Evolutionary conservation across 1,140 invertebrate genomes (phyloP).

Genomic region (Lucilia sericata): DNA sequence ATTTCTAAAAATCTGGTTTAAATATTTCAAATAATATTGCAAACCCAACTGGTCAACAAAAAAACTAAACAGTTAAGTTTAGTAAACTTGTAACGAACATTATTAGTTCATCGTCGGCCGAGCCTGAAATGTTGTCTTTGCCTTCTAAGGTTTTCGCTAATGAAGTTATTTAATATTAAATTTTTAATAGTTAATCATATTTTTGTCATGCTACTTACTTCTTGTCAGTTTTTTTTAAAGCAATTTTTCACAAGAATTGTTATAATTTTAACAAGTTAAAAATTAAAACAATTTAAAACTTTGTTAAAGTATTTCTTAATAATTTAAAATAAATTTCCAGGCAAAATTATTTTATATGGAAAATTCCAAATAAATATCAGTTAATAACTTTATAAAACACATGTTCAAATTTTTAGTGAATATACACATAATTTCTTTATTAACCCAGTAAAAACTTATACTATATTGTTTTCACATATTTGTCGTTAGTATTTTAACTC

Average conservation of each 20-base stretch:
- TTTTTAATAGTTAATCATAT: not conserved
- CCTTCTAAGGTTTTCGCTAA: slow-evolving; percentile 13
- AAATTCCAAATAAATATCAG: too few relatives aligned
- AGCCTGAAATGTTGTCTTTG: not conserved
- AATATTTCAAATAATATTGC: not conserved
- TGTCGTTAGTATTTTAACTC: too few relatives aligned
- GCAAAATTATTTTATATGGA: too few relatives aligned
- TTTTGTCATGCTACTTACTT: not conserved
- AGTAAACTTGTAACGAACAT: not conserved
- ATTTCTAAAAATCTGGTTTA: not conserved
- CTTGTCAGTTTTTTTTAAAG: not conserved
- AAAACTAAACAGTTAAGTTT: not conserved
- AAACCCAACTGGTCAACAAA: not conserved
- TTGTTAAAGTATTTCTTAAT: not conserved
- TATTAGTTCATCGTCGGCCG: not conserved
- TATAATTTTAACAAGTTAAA: slow-evolving; percentile 7
- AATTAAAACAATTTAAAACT: too few relatives aligned
- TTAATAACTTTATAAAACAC: too few relatives aligned
- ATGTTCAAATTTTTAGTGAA: too few relatives aligned
- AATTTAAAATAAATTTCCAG: not conserved
- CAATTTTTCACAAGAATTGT: slow-evolving; percentile 15
- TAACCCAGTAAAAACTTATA: too few relatives aligned
- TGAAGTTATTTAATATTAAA: slow-evolving; percentile 22
- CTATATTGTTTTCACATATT: too few relatives aligned
- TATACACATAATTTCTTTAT: too few relatives aligned